These are phyloP conservation scores for Paralichthys olivaceus DNA, from an alignment of 2,113 vertebrate genomes.

Conservation along the genomic window DNA sequence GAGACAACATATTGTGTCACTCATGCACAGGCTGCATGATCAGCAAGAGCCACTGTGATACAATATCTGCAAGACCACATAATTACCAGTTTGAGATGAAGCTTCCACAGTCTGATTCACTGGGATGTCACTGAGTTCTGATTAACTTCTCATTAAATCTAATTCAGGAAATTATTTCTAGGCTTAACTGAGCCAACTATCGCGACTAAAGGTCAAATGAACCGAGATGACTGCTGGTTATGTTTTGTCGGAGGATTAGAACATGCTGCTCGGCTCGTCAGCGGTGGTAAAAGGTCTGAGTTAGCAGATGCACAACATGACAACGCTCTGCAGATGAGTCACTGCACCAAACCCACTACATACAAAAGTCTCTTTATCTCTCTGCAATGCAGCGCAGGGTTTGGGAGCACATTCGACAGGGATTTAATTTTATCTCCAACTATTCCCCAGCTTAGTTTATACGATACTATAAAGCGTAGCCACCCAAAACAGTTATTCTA, in stretches of 20 bases:
- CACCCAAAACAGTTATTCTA: background rate
- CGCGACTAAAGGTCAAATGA: too few relatives aligned
- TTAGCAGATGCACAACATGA: background rate
- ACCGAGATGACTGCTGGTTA: too few relatives aligned
- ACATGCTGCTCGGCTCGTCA: background rate
- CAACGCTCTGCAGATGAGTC: slow-evolving; percentile 6
- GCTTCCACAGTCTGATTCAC: too few relatives aligned
- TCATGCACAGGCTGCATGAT: background rate
- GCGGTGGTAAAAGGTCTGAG: background rate
- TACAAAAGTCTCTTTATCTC: background rate
- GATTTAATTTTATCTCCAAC: too few relatives aligned
- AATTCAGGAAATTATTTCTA: too few relatives aligned
- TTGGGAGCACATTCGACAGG: background rate
- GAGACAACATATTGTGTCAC: background rate
- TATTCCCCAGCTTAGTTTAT: too few relatives aligned
- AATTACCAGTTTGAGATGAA: background rate
- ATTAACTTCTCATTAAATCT: too few relatives aligned
- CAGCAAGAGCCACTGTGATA: background rate
- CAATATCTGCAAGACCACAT: background rate
- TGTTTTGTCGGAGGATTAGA: too few relatives aligned
- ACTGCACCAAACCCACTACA: background rate
- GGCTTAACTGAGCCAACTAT: too few relatives aligned
- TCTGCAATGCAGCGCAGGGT: background rate
- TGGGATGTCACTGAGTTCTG: too few relatives aligned
- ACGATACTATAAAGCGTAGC: too few relatives aligned